These are phyloP conservation scores for Pteropus rufus DNA, from an alignment of 2,797 vertebrate genomes.

Conservation along the genomic window DNA sequence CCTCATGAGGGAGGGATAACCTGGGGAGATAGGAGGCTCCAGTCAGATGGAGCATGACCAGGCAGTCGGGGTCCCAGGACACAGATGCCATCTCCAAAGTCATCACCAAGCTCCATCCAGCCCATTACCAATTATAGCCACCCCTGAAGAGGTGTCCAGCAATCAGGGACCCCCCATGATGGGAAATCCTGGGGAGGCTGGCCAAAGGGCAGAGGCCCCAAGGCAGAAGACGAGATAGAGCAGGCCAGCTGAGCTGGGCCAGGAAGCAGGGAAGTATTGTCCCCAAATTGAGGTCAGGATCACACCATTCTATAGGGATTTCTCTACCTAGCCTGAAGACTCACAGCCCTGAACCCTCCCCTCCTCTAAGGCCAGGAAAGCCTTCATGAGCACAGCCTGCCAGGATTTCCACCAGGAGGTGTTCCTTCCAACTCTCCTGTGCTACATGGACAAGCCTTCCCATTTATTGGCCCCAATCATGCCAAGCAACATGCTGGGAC, in stretches of 20 bases:
- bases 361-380: neutral
- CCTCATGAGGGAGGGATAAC: constrained; percentile 86
- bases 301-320: neutral
- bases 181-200: neutral
- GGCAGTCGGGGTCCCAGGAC: neutral
- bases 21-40: constrained; percentile 75
- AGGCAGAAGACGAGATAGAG: neutral
- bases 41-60: neutral
- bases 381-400: neutral
- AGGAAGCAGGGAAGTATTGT: neutral
- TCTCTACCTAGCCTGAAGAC: neutral
- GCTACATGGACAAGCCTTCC: neutral
- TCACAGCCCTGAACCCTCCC: no score
- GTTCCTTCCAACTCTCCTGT: neutral
- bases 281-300: neutral
- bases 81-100: neutral
- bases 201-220: neutral
- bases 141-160: constrained; percentile 23
- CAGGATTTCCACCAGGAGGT: neutral
- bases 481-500: neutral
- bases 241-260: neutral
- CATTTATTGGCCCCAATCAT: fast-evolving
- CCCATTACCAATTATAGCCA: constrained; percentile 53
- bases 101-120: constrained; percentile 5
- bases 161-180: fast-evolving